Percentiles rank a stretch among this genome's conserved stretches.
Conservation (phyloP, 1,140 invertebrate genomes). For the Drosophila cardini region DNA sequence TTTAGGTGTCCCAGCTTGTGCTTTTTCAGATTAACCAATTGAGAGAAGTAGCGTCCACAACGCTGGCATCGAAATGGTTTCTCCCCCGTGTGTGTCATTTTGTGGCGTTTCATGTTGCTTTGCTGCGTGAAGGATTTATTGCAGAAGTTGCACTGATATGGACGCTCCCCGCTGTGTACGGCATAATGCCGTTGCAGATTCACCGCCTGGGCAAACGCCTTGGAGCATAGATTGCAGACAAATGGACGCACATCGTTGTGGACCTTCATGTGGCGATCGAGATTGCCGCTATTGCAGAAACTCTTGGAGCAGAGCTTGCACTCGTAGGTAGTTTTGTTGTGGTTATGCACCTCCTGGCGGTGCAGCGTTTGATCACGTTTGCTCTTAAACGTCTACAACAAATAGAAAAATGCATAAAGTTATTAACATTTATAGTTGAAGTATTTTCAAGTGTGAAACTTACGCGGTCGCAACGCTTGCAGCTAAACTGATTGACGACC, state of each 20-base stretch:
- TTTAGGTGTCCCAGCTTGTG: conserved; percentile 83
- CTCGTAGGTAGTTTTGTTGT: conserved; percentile 80
- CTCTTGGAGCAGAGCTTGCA: conserved; percentile 80
- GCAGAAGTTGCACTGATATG: conserved; percentile 81
- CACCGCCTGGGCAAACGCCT: conserved; percentile 83
- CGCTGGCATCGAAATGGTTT: conserved; percentile 83
- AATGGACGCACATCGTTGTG: conserved; percentile 83
- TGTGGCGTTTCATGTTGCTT: conserved; percentile 84
- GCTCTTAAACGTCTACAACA: conserved; percentile 70
- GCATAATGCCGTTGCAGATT: conserved; percentile 82
- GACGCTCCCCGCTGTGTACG: conserved; percentile 82
- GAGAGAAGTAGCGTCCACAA: conserved; percentile 81
- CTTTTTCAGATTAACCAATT: conserved; percentile 83
- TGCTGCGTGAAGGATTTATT: conserved; percentile 84
- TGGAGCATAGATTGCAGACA: conserved; percentile 76
- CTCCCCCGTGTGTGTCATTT: conserved; percentile 84
- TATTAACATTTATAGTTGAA: background rate
- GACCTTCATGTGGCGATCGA: conserved; percentile 82
- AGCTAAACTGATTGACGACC: conserved; percentile 74
- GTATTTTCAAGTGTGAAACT: conserved; percentile 38
- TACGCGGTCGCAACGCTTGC: conserved; percentile 78
- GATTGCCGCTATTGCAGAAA: conserved; percentile 81
- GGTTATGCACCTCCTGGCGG: conserved; percentile 79
- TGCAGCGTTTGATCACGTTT: conserved; percentile 82
- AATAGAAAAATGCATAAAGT: background rate